A percentile compares a stretch with the other conserved stretches of the same genome.
These are phyloP conservation scores for Crambe crambe DNA, from an alignment of 37 sponge, comb jelly and placozoan species.

Conservation along the genomic window DNA sequence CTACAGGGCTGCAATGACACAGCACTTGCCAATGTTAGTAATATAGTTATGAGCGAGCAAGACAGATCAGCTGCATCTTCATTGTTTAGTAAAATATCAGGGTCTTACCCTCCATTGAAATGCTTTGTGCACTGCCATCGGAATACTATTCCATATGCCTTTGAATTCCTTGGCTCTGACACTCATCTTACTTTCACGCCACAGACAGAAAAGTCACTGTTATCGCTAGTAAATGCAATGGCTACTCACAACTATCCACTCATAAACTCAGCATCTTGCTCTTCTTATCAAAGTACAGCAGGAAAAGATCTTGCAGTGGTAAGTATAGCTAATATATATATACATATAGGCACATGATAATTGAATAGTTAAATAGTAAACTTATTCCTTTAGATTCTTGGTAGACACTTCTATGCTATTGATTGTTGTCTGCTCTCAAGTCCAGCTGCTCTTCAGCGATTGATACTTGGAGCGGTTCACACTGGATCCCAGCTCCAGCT, in stretches of 20 bases:
- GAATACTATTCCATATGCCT: conserved; percentile 48
- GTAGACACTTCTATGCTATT: conserved; percentile 48
- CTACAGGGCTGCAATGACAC: conserved; percentile 1
- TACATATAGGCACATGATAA: not conserved
- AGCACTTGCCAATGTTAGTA: not conserved
- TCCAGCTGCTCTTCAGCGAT: not conserved
- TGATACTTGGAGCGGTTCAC: conserved; percentile 33
- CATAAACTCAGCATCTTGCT: conserved; percentile 3
- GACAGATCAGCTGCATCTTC: conserved; percentile 23
- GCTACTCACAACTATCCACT: not conserved
- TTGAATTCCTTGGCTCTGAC: conserved; percentile 33
- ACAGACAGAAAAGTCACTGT: conserved; percentile 27
- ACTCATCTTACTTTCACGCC: conserved; percentile 29
- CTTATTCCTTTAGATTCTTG: conserved; percentile 44
- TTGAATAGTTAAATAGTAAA: not conserved
- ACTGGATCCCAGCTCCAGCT: conserved; percentile 37
- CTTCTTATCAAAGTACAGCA: conserved; percentile 15
- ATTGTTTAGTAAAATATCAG: not conserved
- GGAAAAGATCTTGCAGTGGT: conserved; percentile 48
- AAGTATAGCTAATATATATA: not conserved
- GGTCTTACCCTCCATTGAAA: not conserved
- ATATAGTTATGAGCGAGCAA: no score
- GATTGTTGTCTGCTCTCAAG: conserved; percentile 1
- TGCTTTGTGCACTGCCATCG: conserved; percentile 47
- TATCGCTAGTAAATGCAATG: conserved; percentile 23